These are phyloP conservation scores for Phrynosoma blainvillii DNA, from an alignment of 2,113 vertebrate genomes.

Conservation along the genomic window DNA sequence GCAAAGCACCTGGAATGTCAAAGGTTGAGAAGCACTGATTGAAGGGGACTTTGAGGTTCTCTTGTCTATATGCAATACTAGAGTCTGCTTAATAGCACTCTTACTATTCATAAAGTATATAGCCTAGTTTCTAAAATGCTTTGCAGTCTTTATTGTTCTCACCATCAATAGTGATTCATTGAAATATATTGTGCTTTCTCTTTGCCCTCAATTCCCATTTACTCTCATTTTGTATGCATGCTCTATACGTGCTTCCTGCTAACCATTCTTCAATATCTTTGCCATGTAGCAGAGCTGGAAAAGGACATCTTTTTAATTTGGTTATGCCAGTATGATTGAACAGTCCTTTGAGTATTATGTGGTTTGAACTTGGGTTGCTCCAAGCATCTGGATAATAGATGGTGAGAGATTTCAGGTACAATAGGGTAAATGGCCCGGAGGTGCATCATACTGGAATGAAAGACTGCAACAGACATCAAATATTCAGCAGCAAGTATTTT, in stretches of 20 bases:
- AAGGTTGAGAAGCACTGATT: not conserved
- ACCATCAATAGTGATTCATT: slow-evolving; percentile 11
- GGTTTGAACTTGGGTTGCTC: slow-evolving; percentile 25
- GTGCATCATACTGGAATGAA: not conserved
- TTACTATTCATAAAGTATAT: not conserved
- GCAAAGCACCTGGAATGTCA: too few species aligned
- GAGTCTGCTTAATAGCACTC: slow-evolving; percentile 9
- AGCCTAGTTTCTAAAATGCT: not conserved
- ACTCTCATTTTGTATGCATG: not conserved
- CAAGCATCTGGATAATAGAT: slow-evolving; percentile 3
- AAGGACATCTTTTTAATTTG: not conserved
- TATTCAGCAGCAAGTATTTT: slow-evolving; percentile 26
- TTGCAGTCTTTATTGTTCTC: slow-evolving; percentile 14
- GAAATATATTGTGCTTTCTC: not conserved
- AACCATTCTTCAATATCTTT: not conserved
- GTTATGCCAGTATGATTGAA: slow-evolving; percentile 3
- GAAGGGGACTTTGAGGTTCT: not conserved
- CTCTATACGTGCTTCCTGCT: not conserved
- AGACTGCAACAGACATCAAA: not conserved
- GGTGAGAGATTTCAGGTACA: not conserved
- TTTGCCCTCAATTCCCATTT: not conserved
- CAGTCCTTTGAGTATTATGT: not conserved
- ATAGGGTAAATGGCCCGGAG: not conserved
- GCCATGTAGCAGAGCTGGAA: not conserved
- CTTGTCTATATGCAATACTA: not conserved